phyloP scores from a whole-genome alignment of 2,113 vertebrate species.

The Aleadryas rufinucha region DNA sequence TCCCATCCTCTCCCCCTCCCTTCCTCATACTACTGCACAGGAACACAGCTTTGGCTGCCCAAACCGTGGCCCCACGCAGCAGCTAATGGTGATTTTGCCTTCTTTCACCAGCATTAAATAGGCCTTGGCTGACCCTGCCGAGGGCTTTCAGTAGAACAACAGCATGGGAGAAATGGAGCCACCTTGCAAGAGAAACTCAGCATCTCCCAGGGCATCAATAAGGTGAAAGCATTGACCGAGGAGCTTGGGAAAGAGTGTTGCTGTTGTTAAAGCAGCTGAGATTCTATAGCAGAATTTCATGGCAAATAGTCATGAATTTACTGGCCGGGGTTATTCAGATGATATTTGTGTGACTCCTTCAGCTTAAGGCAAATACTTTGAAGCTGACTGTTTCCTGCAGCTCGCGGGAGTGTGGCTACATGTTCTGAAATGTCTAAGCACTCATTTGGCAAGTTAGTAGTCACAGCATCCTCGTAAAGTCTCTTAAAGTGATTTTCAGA shows the following conservation, averaged over 20 bases:
- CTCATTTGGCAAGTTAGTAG: conserved; percentile 36
- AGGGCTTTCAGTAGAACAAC: conserved; percentile 32
- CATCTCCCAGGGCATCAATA: conserved; percentile 18
- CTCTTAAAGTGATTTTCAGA: conserved; percentile 52
- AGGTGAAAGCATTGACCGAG: conserved; percentile 13
- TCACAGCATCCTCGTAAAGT: conserved; percentile 18
- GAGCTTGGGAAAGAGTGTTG: conserved; percentile 15
- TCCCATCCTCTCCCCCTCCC: conserved; percentile 31
- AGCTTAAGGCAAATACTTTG: conserved; percentile 58
- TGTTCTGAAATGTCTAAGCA: conserved; percentile 39
- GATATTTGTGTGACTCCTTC: conserved; percentile 26
- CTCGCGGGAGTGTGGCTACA: conserved; percentile 29
- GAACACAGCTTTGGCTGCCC: conserved; percentile 23
- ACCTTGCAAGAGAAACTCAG: conserved; percentile 4
- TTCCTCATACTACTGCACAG: not conserved
- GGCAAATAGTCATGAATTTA: conserved; percentile 23
- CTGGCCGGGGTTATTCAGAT: not conserved
- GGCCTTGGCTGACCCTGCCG: conserved; percentile 22
- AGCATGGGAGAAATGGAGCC: not conserved
- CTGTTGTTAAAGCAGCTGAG: not conserved
- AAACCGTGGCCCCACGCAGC: not conserved
- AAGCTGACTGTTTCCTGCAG: conserved; percentile 38
- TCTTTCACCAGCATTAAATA: conserved; percentile 19
- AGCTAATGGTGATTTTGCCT: conserved; percentile 27
- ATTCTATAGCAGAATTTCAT: conserved; percentile 9